Evolutionary conservation across 2,797 vertebrate genomes (phyloP).

Genomic region (Propithecus perrieri): DNA sequence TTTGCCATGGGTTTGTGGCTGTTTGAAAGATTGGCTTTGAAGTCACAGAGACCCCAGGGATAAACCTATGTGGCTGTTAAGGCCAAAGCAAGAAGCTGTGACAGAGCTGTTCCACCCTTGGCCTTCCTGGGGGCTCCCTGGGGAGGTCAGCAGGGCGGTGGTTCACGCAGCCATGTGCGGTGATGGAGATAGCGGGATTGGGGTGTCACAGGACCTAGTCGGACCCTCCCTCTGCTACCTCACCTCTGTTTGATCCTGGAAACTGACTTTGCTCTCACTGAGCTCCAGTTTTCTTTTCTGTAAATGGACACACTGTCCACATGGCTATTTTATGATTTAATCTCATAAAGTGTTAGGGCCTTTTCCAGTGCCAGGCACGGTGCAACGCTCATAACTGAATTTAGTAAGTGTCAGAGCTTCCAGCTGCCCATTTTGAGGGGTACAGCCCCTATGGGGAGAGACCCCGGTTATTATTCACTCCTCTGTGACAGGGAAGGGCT

Average conservation of each 20-base stretch:
- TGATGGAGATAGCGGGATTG: not conserved
- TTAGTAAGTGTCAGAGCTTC: not conserved
- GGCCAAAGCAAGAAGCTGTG: not conserved
- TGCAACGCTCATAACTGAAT: not conserved
- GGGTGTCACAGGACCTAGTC: not conserved
- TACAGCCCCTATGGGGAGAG: not conserved
- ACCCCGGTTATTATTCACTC: no score
- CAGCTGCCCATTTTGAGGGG: no score
- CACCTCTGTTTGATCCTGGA: not conserved
- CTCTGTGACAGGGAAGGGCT: not conserved
- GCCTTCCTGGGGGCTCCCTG: not conserved
- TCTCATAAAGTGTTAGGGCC: not conserved
- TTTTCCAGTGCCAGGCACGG: not conserved
- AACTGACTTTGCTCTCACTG: not conserved
- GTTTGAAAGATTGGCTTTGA: not conserved
- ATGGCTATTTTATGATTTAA: not conserved
- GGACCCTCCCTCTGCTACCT: not conserved
- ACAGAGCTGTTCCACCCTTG: not conserved
- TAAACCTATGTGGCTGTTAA: not conserved
- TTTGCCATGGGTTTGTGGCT: not conserved
- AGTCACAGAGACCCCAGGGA: not conserved
- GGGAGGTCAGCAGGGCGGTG: accelerated
- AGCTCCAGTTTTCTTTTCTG: not conserved
- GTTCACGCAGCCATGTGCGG: no score
- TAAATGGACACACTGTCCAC: not conserved